A percentile compares a stretch with the other conserved stretches of the same genome.
These are phyloP conservation scores for Gambusia yucatana DNA, from an alignment of 2,797 vertebrate genomes.

Conservation along the genomic window DNA sequence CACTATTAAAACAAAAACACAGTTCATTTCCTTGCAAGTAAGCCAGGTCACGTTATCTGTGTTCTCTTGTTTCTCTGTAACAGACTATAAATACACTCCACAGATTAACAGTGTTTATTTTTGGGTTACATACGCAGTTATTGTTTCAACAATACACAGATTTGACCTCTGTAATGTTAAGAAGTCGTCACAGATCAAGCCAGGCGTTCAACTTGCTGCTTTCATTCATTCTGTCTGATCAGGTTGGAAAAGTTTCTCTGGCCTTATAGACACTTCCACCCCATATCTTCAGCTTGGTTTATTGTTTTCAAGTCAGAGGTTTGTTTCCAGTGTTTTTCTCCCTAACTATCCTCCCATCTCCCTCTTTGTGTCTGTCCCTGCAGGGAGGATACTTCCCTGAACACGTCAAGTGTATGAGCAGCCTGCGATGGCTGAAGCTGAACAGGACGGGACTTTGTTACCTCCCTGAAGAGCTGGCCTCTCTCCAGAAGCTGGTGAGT, in stretches of 20 bases:
- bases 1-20: neutral
- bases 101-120: neutral
- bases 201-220: neutral
- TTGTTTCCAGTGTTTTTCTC: neutral
- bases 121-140: neutral
- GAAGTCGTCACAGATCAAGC: neutral
- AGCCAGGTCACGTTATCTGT: neutral
- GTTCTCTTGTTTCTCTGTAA: neutral
- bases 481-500: constrained; percentile 96
- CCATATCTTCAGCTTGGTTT: neutral
- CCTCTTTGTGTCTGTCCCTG: neutral
- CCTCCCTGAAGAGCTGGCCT: constrained; percentile 94
- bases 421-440: constrained; percentile 96
- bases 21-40: neutral
- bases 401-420: constrained; percentile 95
- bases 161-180: neutral
- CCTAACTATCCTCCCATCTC: neutral
- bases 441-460: constrained; percentile 96
- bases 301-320: neutral
- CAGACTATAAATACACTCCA: neutral
- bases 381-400: constrained; percentile 98
- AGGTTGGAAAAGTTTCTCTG: neutral
- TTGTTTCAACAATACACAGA: neutral
- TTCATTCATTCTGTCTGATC: neutral
- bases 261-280: neutral